Conservation (phyloP, 2,113 vertebrate genomes). For the Heterotis niloticus region DNA sequence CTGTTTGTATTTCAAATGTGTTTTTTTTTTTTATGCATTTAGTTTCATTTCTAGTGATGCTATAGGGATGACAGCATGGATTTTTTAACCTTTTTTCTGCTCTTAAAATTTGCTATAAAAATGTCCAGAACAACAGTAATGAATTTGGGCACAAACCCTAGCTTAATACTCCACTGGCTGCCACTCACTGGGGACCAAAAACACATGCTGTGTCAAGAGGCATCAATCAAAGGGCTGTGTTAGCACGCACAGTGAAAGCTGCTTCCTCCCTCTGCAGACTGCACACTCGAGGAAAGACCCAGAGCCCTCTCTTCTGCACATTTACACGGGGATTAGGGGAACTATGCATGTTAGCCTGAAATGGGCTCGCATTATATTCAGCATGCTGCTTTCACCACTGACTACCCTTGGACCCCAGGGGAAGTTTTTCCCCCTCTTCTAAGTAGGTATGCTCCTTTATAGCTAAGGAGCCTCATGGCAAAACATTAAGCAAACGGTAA, state of each 20-base stretch:
- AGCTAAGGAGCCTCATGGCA: slow-evolving; percentile 26
- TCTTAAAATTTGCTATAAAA: background rate
- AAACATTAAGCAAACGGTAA: slow-evolving; percentile 33
- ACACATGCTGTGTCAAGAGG: slow-evolving; percentile 6
- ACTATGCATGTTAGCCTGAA: slow-evolving; percentile 15
- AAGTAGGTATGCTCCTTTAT: slow-evolving; percentile 28
- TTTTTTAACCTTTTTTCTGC: no score
- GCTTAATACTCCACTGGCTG: background rate
- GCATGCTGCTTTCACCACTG: background rate
- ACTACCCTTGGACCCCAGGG: background rate
- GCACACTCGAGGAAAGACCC: slow-evolving; percentile 23
- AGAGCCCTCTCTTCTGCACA: slow-evolving; percentile 33
- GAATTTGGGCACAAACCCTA: background rate
- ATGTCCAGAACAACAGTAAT: background rate
- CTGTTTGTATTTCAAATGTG: background rate
- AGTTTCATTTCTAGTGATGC: background rate
- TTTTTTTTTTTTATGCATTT: background rate
- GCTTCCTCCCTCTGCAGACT: background rate
- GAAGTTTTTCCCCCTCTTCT: slow-evolving; percentile 3
- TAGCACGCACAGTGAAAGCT: background rate
- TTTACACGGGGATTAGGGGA: slow-evolving; percentile 28
- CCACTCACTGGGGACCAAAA: background rate
- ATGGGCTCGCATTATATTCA: background rate
- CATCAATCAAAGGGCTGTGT: background rate
- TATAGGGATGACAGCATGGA: background rate